Evolutionary conservation across 2,797 vertebrate species (phyloP).

Genomic region (Sebastes diaconus): DNA sequence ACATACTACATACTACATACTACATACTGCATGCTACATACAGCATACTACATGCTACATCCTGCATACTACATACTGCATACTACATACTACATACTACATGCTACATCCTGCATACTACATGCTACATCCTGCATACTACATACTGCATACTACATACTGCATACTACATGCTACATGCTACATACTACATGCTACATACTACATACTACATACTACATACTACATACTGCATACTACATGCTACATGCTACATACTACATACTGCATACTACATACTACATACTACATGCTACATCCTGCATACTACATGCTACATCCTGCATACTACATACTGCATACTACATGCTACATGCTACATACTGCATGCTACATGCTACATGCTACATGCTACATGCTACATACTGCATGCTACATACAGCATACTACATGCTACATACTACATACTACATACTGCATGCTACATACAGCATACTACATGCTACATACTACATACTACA

Average conservation of each 20-base stretch:
- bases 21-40: fast-evolving
- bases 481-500: fast-evolving
- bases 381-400: fast-evolving
- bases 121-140: too few relatives aligned
- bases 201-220: fast-evolving
- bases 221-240: fast-evolving
- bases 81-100: too few relatives aligned
- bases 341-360: too few relatives aligned
- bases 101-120: fast-evolving
- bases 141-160: fast-evolving
- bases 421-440: fast-evolving
- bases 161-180: fast-evolving
- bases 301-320: too few relatives aligned
- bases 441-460: fast-evolving
- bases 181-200: fast-evolving
- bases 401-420: fast-evolving
- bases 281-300: fast-evolving
- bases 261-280: too few relatives aligned
- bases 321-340: too few relatives aligned
- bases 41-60: fast-evolving
- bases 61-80: fast-evolving
- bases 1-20: fast-evolving
- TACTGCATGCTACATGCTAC: fast-evolving
- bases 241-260: fast-evolving
- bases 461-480: fast-evolving